A percentile compares a stretch with the other conserved stretches of the same genome.
Evolutionary conservation across 1,140 invertebrate genomes (phyloP).

Genomic region (Branchinecta lindahli): DNA sequence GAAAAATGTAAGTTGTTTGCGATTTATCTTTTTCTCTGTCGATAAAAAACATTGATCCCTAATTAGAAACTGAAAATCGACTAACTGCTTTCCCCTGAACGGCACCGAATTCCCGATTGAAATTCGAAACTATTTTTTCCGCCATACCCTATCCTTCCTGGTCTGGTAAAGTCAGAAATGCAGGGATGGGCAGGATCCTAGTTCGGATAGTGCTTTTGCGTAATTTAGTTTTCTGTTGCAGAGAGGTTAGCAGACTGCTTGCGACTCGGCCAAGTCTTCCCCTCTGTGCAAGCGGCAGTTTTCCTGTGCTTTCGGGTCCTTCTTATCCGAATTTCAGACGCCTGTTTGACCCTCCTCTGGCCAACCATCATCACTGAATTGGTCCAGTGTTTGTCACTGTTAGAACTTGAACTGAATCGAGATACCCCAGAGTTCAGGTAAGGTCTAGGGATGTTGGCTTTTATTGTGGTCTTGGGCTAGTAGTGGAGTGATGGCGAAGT

Average conservation of each 20-base stretch:
- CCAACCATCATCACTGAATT: slow-evolving; percentile 86
- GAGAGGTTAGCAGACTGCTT: slow-evolving; percentile 75
- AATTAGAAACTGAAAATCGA: too few relatives aligned
- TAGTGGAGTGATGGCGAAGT: too few relatives aligned
- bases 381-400: slow-evolving; percentile 75
- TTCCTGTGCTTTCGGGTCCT: slow-evolving; percentile 82
- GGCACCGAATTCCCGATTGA: too few relatives aligned
- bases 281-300: slow-evolving; percentile 69
- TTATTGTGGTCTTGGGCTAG: too few relatives aligned
- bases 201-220: neutral
- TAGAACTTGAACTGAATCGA: slow-evolving; percentile 67
- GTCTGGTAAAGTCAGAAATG: too few relatives aligned
- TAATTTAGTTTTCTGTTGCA: slow-evolving; percentile 30
- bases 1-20: too few relatives aligned
- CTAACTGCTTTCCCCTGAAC: too few relatives aligned
- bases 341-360: slow-evolving; percentile 78
- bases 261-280: slow-evolving; percentile 57
- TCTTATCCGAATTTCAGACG: slow-evolving; percentile 65
- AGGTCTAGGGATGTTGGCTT: slow-evolving; percentile 10
- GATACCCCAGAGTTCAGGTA: slow-evolving; percentile 67
- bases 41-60: too few relatives aligned
- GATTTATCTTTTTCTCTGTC: too few relatives aligned
- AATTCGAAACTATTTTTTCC: too few relatives aligned
- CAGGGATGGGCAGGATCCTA: too few relatives aligned
- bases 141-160: too few relatives aligned